Evolutionary conservation across 2,113 vertebrate genomes (phyloP), one percentile per base, ranked within the genome.

Genomic region (Poicephalus meyeri): DNA sequence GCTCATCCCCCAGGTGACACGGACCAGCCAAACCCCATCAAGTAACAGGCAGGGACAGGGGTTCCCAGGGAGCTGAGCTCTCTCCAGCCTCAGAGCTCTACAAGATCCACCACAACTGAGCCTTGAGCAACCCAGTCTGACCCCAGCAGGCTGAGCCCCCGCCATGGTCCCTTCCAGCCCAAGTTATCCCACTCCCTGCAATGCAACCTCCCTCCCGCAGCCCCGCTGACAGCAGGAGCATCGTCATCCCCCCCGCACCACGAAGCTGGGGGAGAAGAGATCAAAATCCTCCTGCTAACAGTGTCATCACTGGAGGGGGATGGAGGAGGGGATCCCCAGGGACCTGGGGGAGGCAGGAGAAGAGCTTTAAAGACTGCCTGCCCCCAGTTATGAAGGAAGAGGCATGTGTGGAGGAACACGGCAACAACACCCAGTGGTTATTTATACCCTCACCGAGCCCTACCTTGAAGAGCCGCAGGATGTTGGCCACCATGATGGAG

Each of bases 401-500:
- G 66, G 71, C 65, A 28, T 39, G 2, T 4, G 0, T 17, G 76
- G 56, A 92, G 86, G 65, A 95, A 94, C 70, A 41, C 76, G 16
- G 63, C 93, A 93, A 61, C 95, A 82, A 89, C 61, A 10, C 96
- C 55, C 9, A 58, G 87, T 11, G 13, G 29, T 90, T 85, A 60
- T 61, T 96, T 89, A 76, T 58, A 56, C 90, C 97, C 85, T 80
- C 64, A 46, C 95, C 78, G 2, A 95, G 86, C 28, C 98, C 97
- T 93, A 99, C 99, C 99, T 99, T 99, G 97, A 99, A 99, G 91
- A 99, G 99, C 70, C 99, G 98, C 69, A 99, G 97, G 92, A 99
- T 99, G 97, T 99, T 99, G 97, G 99, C 99, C 95, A 99, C 99
- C 99, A 99, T 99, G 97, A 99, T 99, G 97, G 99, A 99, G 95